Conservation (phyloP, 2,797 vertebrate species). For the Aldrovandia affinis region DNA sequence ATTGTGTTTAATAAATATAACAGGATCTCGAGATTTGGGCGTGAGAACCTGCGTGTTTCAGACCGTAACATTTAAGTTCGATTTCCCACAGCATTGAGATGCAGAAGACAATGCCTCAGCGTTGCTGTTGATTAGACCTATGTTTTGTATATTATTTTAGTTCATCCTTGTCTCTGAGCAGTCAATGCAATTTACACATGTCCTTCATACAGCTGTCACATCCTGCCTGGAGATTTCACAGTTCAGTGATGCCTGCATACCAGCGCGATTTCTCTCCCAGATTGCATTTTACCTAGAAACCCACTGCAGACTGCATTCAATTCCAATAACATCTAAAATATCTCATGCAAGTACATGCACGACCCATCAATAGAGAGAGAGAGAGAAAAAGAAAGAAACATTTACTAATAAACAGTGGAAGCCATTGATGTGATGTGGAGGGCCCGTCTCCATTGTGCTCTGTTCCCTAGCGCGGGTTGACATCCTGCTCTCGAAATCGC, state of each 20-base stretch:
- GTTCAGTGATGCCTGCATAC: conserved; percentile 71
- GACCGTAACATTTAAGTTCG: conserved; percentile 64
- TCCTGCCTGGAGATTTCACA: conserved; percentile 76
- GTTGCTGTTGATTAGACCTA: conserved; percentile 54
- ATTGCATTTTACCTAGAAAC: conserved; percentile 65
- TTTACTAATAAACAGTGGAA: conserved; percentile 52
- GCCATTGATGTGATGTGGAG: conserved; percentile 29
- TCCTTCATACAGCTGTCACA: conserved; percentile 79
- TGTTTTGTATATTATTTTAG: conserved; percentile 78
- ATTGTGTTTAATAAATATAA: conserved; percentile 59
- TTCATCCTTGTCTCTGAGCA: conserved; percentile 69
- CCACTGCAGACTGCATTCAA: conserved; percentile 70
- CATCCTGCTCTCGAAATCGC: conserved; percentile 12
- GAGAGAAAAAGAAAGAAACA: conserved; percentile 20
- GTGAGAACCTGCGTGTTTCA: conserved; percentile 53
- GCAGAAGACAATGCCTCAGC: conserved; percentile 59
- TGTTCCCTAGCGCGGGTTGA: neutral
- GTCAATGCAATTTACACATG: conserved; percentile 79
- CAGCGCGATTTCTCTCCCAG: conserved; percentile 54
- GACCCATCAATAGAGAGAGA: conserved; percentile 40
- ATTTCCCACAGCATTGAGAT: conserved; percentile 58
- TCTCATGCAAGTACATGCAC: conserved; percentile 58
- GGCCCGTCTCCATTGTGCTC: neutral
- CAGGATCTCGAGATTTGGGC: conserved; percentile 67
- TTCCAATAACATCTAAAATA: conserved; percentile 58